Base-by-base conservation (phyloP, 1,140 invertebrate species). In the Diprion similis region DNA sequence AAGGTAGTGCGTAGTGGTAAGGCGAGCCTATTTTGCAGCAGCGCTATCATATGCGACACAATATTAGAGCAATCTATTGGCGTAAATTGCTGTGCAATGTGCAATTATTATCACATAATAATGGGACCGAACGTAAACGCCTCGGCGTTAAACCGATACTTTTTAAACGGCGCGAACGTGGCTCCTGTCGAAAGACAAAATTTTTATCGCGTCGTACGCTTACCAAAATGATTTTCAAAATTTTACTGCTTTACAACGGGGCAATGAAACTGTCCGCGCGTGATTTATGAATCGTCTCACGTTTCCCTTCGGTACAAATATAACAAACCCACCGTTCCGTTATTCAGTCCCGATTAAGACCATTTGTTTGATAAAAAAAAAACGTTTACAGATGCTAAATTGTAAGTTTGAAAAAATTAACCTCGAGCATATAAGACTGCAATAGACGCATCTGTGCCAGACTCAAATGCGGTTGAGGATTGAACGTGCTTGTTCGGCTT, bases 31-130 rank as follows among this genome's bases (percentile, higher is more conserved):
- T 59, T 59, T 17, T 17, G 9, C n/a, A 17, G 75, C 59, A 67
- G 69, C 46, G 73, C 80, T 82, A 82, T 82, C 80, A 85, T 80
- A 80, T 78, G 79, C 77, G 67, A 72, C 71, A 77, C 78, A 79
- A 85, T 83, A 84, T 83, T 80, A 72, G 80, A 75, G 24, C 68
- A 81, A 83, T 80, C 76, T 80, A 80, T 78, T 82, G 79, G 79
- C 82, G 85, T 83, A 85, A 85, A 85, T 85, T 82, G 79, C 73
- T 75, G 74, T 75, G 79, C 77, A 80, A 82, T 82, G 76, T 78
- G 80, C 81, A 81, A 81, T 82, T 82, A 79, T 37, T 37, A 6
- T 59, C 11, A 13, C 11, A 17, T 17, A 17, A 59, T 17, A 59
- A 17, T 9, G 51, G 6, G 7, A 6, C 51, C 51, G n/a, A 59